Evolutionary conservation across 2,113 vertebrate species (phyloP).

Genomic region (Heptranchias perlo): DNA sequence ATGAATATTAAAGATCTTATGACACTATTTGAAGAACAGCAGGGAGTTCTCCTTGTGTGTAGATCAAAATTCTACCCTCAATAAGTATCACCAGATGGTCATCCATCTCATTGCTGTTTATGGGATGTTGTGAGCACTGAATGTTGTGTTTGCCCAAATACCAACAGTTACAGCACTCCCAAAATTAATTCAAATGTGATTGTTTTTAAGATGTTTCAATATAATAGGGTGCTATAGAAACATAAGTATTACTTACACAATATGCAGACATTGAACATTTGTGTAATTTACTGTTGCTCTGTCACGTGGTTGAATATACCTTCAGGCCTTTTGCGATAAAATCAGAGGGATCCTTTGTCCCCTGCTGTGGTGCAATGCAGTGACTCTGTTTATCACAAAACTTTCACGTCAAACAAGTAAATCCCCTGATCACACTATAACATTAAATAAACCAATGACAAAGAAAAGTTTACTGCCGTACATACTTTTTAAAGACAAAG

Average conservation of each 20-base stretch:
- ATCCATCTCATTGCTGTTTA: not conserved
- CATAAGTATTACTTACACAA: not conserved
- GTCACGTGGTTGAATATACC: not conserved
- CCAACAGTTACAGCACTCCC: not conserved
- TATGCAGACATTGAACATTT: conserved; percentile 7
- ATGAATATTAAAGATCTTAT: not conserved
- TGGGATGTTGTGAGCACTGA: not conserved
- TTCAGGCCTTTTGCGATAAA: not conserved
- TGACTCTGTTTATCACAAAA: not conserved
- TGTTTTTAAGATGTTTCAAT: not conserved
- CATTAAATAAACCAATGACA: not conserved
- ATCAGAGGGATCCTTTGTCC: not conserved
- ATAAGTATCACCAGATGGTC: not conserved
- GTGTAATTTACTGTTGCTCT: not conserved
- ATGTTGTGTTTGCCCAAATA: not conserved
- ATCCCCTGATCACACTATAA: not conserved
- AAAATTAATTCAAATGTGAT: not conserved
- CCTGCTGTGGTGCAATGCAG: not conserved
- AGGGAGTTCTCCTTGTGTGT: not conserved
- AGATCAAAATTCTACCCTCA: not conserved
- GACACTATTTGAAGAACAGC: not conserved
- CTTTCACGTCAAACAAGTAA: not conserved
- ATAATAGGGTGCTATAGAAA: not conserved
- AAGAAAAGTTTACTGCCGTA: not conserved
- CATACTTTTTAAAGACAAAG: not conserved